phyloP scores from a whole-genome alignment of 1,140 invertebrate species.

The Melanaphis sacchari region DNA sequence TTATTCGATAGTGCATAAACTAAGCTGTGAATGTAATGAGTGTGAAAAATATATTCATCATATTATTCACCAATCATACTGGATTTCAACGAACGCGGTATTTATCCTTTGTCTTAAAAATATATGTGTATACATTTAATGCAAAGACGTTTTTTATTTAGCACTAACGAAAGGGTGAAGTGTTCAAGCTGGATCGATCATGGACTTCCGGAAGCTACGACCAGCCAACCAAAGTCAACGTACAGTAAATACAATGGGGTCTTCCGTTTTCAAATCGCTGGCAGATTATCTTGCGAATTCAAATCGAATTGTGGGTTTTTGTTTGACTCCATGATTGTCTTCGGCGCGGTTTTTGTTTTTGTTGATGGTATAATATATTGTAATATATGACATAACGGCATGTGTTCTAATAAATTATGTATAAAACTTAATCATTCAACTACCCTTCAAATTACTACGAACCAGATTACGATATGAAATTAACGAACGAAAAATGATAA shows the following conservation, averaged over 20 bases:
- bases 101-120: conserved; percentile 1
- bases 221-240: background rate
- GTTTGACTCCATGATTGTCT: background rate
- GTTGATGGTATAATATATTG: background rate
- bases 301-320: background rate
- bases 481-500: background rate
- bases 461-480: background rate
- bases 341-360: background rate
- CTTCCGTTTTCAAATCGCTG: background rate
- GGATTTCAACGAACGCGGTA: background rate
- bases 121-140: background rate
- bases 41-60: background rate
- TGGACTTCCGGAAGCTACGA: background rate
- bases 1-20: background rate
- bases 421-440: conserved; percentile 8
- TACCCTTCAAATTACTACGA: background rate
- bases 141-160: background rate
- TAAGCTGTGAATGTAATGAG: background rate
- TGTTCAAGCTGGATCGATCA: background rate
- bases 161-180: background rate
- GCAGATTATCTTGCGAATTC: background rate
- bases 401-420: background rate
- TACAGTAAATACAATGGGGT: background rate
- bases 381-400: background rate
- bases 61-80: background rate